phyloP scores from a whole-genome alignment of 2,113 vertebrate genomes.

The Peromyscus maniculatus region DNA sequence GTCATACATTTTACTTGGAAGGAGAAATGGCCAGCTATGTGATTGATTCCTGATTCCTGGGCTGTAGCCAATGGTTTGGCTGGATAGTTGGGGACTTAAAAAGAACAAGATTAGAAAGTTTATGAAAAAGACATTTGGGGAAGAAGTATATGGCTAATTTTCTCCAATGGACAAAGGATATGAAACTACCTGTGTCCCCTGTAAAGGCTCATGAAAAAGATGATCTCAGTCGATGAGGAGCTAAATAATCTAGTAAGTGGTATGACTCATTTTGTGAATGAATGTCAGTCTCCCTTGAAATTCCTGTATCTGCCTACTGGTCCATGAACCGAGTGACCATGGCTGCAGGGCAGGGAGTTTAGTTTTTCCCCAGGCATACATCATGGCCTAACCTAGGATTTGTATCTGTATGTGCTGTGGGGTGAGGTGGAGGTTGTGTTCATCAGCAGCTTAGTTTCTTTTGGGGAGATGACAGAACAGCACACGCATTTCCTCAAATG shows the following conservation, averaged over 20 bases:
- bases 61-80: neutral
- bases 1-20: neutral
- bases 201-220: neutral
- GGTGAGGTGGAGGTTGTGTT: neutral
- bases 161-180: neutral
- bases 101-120: neutral
- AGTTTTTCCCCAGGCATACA: neutral
- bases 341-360: neutral
- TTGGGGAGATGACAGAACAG: neutral
- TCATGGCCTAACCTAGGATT: neutral
- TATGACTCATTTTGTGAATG: neutral
- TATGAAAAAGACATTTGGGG: neutral
- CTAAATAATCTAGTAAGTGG: neutral
- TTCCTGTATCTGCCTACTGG: neutral
- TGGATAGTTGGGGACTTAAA: neutral
- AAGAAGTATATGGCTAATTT: neutral
- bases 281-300: neutral
- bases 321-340: neutral
- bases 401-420: neutral
- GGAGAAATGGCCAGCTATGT: neutral
- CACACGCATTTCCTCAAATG: neutral
- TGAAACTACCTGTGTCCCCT: no score
- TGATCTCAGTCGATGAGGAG: neutral
- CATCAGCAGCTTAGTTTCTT: neutral
- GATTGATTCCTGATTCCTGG: neutral